Evolutionary conservation across 2,797 vertebrate species (phyloP).

Genomic region (Microcaecilia unicolor): DNA sequence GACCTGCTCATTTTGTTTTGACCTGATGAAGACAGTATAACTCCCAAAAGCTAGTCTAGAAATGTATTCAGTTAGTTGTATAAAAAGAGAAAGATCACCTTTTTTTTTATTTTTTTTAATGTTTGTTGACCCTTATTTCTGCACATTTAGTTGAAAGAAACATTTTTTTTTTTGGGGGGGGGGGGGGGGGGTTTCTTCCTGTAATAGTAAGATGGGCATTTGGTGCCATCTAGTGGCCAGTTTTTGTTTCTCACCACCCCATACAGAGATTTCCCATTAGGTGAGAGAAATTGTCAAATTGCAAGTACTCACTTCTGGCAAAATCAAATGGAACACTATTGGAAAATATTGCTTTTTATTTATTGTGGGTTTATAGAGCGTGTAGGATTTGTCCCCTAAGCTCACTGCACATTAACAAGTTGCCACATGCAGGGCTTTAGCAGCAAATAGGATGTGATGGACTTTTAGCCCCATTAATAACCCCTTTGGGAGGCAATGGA

Average conservation of each 20-base stretch:
- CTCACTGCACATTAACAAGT: constrained; percentile 32
- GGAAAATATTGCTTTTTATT: constrained; percentile 25
- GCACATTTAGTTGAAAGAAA: too few relatives aligned
- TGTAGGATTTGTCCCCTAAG: constrained; percentile 22
- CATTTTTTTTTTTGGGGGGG: too few relatives aligned
- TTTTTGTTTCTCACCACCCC: constrained; percentile 19
- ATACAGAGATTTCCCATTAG: too few relatives aligned
- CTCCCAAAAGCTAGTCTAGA: too few relatives aligned
- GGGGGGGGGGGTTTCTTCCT: too few relatives aligned
- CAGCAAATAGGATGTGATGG: constrained; percentile 13
- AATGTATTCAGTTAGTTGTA: too few relatives aligned
- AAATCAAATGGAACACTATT: background rate
- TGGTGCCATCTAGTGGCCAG: constrained; percentile 60
- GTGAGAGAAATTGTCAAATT: too few relatives aligned
- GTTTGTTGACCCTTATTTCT: too few relatives aligned
- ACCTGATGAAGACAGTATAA: too few relatives aligned
- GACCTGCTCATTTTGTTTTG: too few relatives aligned
- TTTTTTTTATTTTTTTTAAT: too few relatives aligned
- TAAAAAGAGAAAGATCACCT: too few relatives aligned
- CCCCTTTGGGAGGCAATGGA: constrained; percentile 38
- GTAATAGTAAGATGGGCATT: constrained; percentile 33
- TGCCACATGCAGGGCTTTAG: constrained; percentile 18
- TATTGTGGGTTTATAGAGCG: constrained; percentile 17
- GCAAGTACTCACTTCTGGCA: constrained; percentile 37
- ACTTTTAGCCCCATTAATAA: constrained; percentile 42